These are phyloP conservation scores for Maniola hyperantus DNA, from an alignment of 2,888 invertebrate species.

Conservation along the genomic window DNA sequence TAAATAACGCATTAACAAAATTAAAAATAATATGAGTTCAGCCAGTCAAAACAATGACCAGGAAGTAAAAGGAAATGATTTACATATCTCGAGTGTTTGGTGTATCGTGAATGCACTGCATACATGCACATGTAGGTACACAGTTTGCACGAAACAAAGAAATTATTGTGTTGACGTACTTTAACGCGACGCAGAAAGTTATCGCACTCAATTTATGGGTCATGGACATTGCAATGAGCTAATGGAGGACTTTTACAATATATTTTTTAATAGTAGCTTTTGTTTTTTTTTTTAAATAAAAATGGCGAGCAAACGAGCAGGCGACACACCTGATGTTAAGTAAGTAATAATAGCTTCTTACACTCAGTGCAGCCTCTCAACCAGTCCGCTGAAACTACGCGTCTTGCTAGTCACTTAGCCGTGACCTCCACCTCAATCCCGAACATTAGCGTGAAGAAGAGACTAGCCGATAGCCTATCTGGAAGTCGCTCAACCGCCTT, in stretches of 20 bases:
- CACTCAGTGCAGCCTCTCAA: too few relatives aligned
- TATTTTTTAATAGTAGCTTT: background rate
- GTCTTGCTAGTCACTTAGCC: too few relatives aligned
- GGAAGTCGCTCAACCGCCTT: too few relatives aligned
- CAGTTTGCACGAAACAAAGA: constrained; percentile 29
- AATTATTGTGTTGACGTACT: constrained; percentile 32
- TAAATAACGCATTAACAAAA: too few relatives aligned
- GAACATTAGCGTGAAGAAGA: too few relatives aligned
- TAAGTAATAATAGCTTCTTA: too few relatives aligned
- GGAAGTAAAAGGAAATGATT: constrained; percentile 26
- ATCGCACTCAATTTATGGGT: constrained; percentile 42
- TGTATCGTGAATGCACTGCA: constrained; percentile 14
- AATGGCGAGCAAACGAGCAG: too few relatives aligned
- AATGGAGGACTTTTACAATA: constrained; percentile 38
- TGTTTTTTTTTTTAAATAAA: too few relatives aligned
- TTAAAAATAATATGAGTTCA: constrained; percentile 5
- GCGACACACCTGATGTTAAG: too few relatives aligned
- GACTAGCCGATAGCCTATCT: too few relatives aligned
- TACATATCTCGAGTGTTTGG: constrained; percentile 21
- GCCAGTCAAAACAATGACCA: constrained; percentile 24
- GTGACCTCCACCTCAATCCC: too few relatives aligned
- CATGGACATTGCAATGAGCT: constrained; percentile 42
- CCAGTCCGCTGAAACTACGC: too few relatives aligned
- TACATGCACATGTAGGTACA: constrained; percentile 17
- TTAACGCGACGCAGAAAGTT: constrained; percentile 38